These are phyloP conservation scores for Leptonema lineaticorne DNA, from an alignment of 1,140 invertebrate species.

Conservation along the genomic window DNA sequence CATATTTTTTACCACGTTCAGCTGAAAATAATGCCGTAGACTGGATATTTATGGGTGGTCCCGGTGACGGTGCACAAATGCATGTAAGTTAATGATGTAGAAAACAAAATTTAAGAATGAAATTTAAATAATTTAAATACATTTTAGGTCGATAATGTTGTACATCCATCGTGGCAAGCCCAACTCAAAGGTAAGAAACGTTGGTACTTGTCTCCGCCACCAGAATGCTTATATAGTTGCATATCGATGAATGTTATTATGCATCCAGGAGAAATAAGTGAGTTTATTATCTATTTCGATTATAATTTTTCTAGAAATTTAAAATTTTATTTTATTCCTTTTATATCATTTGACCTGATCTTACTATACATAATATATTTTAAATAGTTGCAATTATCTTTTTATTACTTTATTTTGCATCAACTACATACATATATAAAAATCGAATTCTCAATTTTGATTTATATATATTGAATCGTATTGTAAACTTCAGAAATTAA, in stretches of 20 bases:
- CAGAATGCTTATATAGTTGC: slow-evolving; percentile 84
- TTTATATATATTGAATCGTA: too few species aligned
- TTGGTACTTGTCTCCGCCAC: slow-evolving; percentile 85
- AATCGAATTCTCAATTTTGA: too few species aligned
- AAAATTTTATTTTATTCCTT: background rate
- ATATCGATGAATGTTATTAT: slow-evolving; percentile 68
- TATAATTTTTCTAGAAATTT: background rate
- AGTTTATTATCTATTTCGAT: slow-evolving; percentile 45
- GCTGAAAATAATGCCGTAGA: slow-evolving; percentile 84
- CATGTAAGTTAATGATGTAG: slow-evolving; percentile 67
- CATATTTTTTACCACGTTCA: slow-evolving; percentile 83
- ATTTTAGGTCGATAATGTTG: slow-evolving; percentile 84
- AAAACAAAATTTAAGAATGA: background rate
- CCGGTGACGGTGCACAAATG: slow-evolving; percentile 90
- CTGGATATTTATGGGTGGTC: slow-evolving; percentile 96
- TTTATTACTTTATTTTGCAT: too few species aligned
- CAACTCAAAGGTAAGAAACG: slow-evolving; percentile 83
- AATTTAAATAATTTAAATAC: background rate
- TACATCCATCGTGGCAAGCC: slow-evolving; percentile 92
- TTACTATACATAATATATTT: background rate
- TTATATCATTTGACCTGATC: too few species aligned
- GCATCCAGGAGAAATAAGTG: slow-evolving; percentile 87
- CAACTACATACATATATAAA: too few species aligned
- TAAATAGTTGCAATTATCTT: background rate
- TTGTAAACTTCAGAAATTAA: too few species aligned